Percentiles rank a stretch among this genome's conserved stretches.
Conservation (phyloP, 2,888 invertebrate species). For the Neria commutata region DNA sequence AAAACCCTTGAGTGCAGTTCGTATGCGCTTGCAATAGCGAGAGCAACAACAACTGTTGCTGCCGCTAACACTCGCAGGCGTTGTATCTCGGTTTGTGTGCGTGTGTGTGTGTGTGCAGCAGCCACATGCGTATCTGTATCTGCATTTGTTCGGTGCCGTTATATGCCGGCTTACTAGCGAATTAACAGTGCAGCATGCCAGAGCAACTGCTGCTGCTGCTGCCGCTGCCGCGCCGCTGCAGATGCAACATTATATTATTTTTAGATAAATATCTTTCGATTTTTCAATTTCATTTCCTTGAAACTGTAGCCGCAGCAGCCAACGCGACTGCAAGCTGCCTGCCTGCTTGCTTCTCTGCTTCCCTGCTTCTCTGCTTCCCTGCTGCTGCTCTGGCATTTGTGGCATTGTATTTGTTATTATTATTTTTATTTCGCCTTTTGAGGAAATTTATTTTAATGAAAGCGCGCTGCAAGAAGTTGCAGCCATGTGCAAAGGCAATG, state of each 20-base stretch:
- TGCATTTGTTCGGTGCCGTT: too few relatives aligned
- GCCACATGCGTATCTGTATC: too few relatives aligned
- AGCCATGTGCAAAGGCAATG: too few relatives aligned
- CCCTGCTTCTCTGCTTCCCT: neutral
- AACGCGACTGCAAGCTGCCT: neutral
- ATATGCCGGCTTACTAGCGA: too few relatives aligned
- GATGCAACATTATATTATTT: slow-evolving; percentile 44
- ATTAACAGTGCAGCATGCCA: too few relatives aligned
- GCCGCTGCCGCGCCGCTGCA: neutral
- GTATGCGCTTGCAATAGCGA: too few relatives aligned
- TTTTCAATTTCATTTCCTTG: slow-evolving; percentile 29
- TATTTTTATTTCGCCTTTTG: neutral
- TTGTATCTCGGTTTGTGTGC: neutral
- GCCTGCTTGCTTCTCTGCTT: neutral
- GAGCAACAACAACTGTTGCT: too few relatives aligned
- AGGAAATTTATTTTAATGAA: slow-evolving; percentile 23
- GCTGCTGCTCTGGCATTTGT: neutral
- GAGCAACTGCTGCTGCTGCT: neutral
- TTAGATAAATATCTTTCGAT: slow-evolving; percentile 54
- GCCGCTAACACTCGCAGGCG: too few relatives aligned
- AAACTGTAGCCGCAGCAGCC: neutral
- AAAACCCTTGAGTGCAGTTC: too few relatives aligned
- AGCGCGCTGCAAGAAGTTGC: neutral
- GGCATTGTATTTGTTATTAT: neutral
- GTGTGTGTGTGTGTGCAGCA: neutral